Evolutionary conservation across 2,888 invertebrate genomes (phyloP).

Genomic region (Aphodius sticticus): DNA sequence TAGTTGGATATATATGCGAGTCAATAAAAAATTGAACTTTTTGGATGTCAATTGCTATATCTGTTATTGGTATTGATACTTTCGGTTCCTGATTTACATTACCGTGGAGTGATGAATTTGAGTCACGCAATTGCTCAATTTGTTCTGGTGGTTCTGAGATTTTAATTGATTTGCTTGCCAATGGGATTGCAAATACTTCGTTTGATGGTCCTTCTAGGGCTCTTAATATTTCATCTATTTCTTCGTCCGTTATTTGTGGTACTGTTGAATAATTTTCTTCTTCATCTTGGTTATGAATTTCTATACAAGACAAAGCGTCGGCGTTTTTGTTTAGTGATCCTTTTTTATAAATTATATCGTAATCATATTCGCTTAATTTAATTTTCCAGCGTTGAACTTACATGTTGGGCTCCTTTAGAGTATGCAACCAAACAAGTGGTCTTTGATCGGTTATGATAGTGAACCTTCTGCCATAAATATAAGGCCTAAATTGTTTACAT

Average conservation of each 20-base stretch:
- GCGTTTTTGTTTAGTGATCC: conserved; percentile 4
- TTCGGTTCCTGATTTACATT: conserved; percentile 20
- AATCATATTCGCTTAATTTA: conserved; percentile 16
- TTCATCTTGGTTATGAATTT: neutral
- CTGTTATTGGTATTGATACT: conserved; percentile 9
- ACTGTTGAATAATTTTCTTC: neutral
- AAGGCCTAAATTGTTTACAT: conserved; percentile 10
- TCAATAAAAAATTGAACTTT: conserved; percentile 23
- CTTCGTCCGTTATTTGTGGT: conserved; percentile 26
- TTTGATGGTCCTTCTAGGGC: neutral
- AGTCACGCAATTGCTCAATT: neutral
- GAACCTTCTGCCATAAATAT: neutral
- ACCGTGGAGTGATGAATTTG: conserved; percentile 19
- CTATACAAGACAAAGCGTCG: neutral
- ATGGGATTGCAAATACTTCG: neutral
- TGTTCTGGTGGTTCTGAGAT: conserved; percentile 11
- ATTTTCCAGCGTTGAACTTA: conserved; percentile 19
- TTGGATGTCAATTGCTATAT: conserved; percentile 24
- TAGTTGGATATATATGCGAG: conserved; percentile 9
- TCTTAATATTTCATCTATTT: conserved; percentile 12
- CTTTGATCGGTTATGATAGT: conserved; percentile 17
- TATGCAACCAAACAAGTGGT: conserved; percentile 6
- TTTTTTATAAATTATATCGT: conserved; percentile 10
- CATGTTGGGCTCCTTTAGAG: neutral
- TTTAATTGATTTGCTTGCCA: conserved; percentile 12